phyloP scores from a whole-genome alignment of 1,140 invertebrate species.

The Zaprionus vittiger region DNA sequence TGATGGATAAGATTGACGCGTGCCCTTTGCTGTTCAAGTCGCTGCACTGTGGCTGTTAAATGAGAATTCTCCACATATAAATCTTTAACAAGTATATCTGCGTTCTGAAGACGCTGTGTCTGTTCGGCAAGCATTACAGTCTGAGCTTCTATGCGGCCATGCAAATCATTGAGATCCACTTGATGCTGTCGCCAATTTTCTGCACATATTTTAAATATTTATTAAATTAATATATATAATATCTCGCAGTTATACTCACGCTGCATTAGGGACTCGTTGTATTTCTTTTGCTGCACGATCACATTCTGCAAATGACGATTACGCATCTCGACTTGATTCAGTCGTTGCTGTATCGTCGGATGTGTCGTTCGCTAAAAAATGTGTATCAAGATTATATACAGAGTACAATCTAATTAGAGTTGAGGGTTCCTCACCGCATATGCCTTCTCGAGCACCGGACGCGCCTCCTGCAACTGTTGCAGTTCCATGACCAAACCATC shows the following conservation, averaged over 20 bases:
- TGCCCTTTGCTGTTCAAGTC: constrained; percentile 86
- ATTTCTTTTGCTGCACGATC: constrained; percentile 87
- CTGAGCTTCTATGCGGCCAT: constrained; percentile 86
- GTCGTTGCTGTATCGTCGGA: constrained; percentile 79
- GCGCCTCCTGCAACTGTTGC: constrained; percentile 85
- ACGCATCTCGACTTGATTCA: constrained; percentile 86
- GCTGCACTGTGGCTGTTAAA: constrained; percentile 88
- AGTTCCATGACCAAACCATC: constrained; percentile 85
- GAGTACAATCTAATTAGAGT: not conserved
- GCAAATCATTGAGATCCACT: constrained; percentile 86
- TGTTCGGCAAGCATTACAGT: constrained; percentile 88
- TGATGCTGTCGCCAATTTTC: constrained; percentile 88
- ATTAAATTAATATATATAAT: not conserved
- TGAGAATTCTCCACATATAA: constrained; percentile 92
- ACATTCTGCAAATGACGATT: constrained; percentile 87
- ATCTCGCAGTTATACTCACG: constrained; percentile 85
- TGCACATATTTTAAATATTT: constrained; percentile 53
- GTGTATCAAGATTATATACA: not conserved
- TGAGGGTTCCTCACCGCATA: constrained; percentile 77
- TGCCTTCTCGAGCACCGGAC: constrained; percentile 80
- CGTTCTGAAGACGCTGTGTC: constrained; percentile 88
- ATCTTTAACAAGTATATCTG: constrained; percentile 91
- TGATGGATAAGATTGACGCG: constrained; percentile 79
- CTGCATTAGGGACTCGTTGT: constrained; percentile 88
- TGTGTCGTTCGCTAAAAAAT: constrained; percentile 72